Evolutionary conservation across 2,113 vertebrate genomes (phyloP).

Genomic region (Mesembrinibis cayennensis): DNA sequence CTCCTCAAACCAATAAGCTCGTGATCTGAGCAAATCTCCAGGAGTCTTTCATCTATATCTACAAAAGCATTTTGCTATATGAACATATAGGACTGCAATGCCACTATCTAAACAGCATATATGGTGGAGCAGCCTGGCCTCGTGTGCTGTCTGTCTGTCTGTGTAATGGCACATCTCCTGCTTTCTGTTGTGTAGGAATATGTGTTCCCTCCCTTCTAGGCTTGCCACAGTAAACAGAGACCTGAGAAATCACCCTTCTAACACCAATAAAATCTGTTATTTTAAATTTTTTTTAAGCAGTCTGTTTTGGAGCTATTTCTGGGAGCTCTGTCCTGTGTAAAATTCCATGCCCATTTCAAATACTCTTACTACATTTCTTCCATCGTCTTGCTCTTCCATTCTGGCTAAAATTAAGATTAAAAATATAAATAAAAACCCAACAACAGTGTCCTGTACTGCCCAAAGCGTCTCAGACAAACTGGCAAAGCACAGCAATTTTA

Average conservation of each 20-base stretch:
- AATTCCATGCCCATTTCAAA: slow-evolving; percentile 53
- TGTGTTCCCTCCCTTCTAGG: not conserved
- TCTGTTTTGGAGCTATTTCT: slow-evolving; percentile 54
- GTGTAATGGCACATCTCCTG: not conserved
- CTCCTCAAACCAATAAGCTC: not conserved
- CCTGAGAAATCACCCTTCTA: slow-evolving; percentile 43
- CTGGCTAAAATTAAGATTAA: slow-evolving; percentile 12
- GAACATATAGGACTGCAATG: not conserved
- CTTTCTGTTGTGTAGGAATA: not conserved
- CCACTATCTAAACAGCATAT: not conserved
- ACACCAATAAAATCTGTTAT: slow-evolving; percentile 63
- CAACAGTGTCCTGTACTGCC: not conserved
- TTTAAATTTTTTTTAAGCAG: slow-evolving; percentile 5
- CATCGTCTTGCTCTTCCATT: slow-evolving; percentile 7
- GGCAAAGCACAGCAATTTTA: not conserved
- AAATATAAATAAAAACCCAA: slow-evolving; percentile 5
- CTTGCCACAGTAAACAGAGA: slow-evolving; percentile 40
- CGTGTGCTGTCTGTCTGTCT: not conserved
- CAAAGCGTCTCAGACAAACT: not conserved
- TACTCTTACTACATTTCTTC: slow-evolving; percentile 45
- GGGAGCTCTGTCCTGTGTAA: slow-evolving; percentile 9
- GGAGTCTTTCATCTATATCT: not conserved
- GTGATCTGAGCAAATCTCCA: not conserved
- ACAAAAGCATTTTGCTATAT: not conserved
- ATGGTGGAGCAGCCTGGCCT: not conserved